Percentiles rank a stretch among this genome's conserved stretches.
Evolutionary conservation across 2,113 vertebrate species (phyloP).

Genomic region (Probosciger aterrimus): DNA sequence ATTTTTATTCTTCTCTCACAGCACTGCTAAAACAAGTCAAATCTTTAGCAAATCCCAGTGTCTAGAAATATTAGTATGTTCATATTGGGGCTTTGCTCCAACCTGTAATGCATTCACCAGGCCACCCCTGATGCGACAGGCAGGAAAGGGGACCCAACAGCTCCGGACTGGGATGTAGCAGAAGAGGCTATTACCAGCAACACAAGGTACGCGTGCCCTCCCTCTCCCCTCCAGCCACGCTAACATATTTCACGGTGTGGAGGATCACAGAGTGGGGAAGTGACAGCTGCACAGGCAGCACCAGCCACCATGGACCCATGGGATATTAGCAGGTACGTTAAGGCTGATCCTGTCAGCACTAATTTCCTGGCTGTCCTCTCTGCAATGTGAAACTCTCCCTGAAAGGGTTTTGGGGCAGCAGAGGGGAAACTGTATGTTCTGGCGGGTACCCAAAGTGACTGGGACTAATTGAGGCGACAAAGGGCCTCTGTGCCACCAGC

Average conservation of each 20-base stretch:
- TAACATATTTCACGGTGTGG: background rate
- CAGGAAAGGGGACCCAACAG: accelerated
- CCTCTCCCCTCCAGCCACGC: background rate
- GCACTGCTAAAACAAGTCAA: background rate
- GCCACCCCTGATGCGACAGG: accelerated
- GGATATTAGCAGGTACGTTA: background rate
- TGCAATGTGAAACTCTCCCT: background rate
- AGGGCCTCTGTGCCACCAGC: background rate
- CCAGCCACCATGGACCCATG: background rate
- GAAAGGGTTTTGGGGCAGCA: background rate
- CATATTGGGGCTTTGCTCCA: background rate
- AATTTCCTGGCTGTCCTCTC: background rate
- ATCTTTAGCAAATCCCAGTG: background rate
- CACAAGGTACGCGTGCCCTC: accelerated
- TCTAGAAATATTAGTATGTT: background rate
- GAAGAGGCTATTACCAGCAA: background rate
- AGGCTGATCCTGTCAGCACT: background rate
- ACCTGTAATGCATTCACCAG: background rate
- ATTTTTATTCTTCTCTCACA: background rate
- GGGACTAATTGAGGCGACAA: background rate
- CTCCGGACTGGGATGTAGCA: background rate
- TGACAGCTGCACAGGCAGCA: slow-evolving; percentile 6
- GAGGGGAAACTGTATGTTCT: background rate
- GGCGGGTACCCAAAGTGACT: background rate
- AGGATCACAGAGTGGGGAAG: background rate